phyloP scores from a whole-genome alignment of 2,797 vertebrate species.

The Garrulus glandarius region DNA sequence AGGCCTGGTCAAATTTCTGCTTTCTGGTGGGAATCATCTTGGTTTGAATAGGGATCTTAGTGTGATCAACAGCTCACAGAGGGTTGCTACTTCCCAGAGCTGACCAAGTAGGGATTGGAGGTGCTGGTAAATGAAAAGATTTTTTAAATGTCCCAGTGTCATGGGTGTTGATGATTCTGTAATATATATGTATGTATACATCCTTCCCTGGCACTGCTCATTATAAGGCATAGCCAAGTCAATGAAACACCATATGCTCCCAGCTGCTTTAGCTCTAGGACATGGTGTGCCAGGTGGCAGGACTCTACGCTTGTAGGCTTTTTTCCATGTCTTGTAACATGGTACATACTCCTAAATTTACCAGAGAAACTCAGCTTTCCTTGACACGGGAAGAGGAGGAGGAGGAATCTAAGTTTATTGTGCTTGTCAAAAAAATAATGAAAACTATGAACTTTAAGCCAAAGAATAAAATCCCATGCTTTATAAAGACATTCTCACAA shows the following conservation, averaged over 20 bases:
- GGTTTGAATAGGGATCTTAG: neutral
- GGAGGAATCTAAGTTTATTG: neutral
- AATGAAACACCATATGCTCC: neutral
- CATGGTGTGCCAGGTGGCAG: neutral
- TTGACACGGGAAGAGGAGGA: neutral
- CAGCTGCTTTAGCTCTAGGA: slow-evolving; percentile 32
- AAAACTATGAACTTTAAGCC: neutral
- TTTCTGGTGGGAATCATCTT: slow-evolving; percentile 48
- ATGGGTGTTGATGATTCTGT: neutral
- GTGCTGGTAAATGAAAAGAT: neutral
- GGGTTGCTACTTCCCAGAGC: neutral
- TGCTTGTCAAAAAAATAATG: neutral
- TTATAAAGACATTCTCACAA: neutral
- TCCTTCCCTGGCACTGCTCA: neutral
- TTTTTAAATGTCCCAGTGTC: neutral
- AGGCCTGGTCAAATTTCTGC: slow-evolving; percentile 16
- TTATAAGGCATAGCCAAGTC: neutral
- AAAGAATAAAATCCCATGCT: neutral
- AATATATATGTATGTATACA: neutral
- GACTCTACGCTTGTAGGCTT: neutral
- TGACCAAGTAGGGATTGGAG: neutral
- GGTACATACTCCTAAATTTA: neutral
- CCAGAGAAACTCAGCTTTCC: neutral
- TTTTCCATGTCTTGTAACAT: neutral
- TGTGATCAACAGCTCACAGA: neutral